Percentiles rank a stretch among this genome's conserved stretches.
Evolutionary conservation across 2,113 vertebrate genomes (phyloP).

Genomic region (Cyanoliseus patagonus): DNA sequence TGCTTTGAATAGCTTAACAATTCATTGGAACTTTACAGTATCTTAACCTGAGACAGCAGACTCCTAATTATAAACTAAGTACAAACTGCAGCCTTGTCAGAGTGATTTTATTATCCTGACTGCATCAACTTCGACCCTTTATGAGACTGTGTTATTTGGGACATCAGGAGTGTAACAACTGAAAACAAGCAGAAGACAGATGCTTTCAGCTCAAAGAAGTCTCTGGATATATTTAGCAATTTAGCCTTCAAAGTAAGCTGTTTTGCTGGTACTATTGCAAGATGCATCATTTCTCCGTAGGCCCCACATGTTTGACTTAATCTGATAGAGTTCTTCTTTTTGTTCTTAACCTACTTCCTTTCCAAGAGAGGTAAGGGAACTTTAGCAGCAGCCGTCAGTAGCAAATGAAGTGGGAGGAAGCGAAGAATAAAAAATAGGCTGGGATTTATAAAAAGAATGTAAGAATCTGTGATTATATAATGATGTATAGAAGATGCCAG

Average conservation of each 20-base stretch:
- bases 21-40: constrained; percentile 10
- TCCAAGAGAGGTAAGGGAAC: constrained; percentile 43
- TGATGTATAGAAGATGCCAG: background rate
- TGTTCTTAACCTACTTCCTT: constrained; percentile 71
- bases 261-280: constrained; percentile 25
- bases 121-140: constrained; percentile 12
- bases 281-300: constrained; percentile 48
- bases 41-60: constrained; percentile 26
- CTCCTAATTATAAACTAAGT: constrained; percentile 46
- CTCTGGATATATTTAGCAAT: constrained; percentile 5
- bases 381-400: constrained; percentile 46
- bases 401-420: constrained; percentile 40
- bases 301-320: constrained; percentile 52
- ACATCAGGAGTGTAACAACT: constrained; percentile 35
- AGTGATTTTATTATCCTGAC: constrained; percentile 20
- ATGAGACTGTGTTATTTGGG: background rate
- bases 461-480: constrained; percentile 57
- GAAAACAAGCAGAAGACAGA: constrained; percentile 42
- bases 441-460: constrained; percentile 49
- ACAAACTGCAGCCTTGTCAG: background rate
- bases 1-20: constrained; percentile 32
- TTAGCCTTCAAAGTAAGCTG: constrained; percentile 27
- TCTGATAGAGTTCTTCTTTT: constrained; percentile 61
- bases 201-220: constrained; percentile 21
- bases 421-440: constrained; percentile 55